Conservation (phyloP, 2,113 vertebrate species). For the Ramphastos sulfuratus region DNA sequence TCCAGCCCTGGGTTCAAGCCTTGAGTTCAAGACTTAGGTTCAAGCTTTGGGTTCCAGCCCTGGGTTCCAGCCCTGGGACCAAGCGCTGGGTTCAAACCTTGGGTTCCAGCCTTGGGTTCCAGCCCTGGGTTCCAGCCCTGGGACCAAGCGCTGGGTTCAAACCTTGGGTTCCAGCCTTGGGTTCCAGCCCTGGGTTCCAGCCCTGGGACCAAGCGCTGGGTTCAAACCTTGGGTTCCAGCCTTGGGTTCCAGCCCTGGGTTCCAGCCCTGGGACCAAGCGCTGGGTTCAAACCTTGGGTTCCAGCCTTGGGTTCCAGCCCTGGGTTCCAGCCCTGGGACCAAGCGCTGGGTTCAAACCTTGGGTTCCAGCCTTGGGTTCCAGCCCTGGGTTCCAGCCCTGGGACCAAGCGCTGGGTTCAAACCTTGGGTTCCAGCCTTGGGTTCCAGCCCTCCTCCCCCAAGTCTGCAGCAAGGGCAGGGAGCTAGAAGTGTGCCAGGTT, state of each 20-base stretch:
- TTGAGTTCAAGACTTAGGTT: background rate
- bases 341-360: no score
- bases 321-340: no score
- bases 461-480: background rate
- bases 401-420: background rate
- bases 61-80: no score
- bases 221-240: background rate
- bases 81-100: no score
- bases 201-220: background rate
- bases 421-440: background rate
- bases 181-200: background rate
- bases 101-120: no score
- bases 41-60: background rate
- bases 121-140: no score
- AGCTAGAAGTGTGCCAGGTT: fast-evolving
- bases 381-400: no score
- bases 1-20: background rate
- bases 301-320: no score
- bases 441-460: background rate
- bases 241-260: background rate
- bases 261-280: background rate
- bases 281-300: no score
- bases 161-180: background rate
- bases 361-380: no score
- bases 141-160: background rate